phyloP scores from a whole-genome alignment of 2,113 vertebrate species.

The Hyaena hyaena region DNA sequence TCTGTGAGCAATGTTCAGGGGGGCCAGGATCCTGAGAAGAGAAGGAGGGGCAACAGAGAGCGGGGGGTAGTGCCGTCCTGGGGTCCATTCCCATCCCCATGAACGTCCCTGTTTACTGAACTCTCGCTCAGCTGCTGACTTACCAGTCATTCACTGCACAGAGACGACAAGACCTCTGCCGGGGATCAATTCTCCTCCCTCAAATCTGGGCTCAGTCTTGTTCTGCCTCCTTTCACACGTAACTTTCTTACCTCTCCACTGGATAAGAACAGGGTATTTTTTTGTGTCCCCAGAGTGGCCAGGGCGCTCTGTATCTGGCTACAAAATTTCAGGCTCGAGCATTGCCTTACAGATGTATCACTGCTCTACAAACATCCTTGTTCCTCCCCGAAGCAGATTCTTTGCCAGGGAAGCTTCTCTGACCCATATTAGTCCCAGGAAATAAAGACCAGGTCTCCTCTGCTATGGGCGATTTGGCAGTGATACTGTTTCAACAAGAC shows the following conservation, averaged over 20 bases:
- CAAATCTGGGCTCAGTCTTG: not conserved
- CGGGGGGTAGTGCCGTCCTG: too few relatives aligned
- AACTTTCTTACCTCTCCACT: not conserved
- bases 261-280: not conserved
- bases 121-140: fast-evolving
- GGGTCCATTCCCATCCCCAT: fast-evolving
- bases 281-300: not conserved
- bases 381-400: not conserved
- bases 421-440: not conserved
- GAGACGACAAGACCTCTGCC: not conserved
- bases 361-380: not conserved
- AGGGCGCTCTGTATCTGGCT: not conserved
- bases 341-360: not conserved
- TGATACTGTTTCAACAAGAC: not conserved
- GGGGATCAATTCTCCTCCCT: not conserved
- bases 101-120: not conserved
- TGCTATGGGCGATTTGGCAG: not conserved
- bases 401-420: not conserved
- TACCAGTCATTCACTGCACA: fast-evolving
- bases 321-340: not conserved
- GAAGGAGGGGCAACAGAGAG: not conserved
- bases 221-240: not conserved
- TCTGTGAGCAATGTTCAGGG: not conserved
- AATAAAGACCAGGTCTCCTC: not conserved
- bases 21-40: too few relatives aligned